A percentile compares a stretch with the other conserved stretches of the same genome.
phyloP scores from a whole-genome alignment of 1,140 invertebrate genomes.

The Babylonia areolata region DNA sequence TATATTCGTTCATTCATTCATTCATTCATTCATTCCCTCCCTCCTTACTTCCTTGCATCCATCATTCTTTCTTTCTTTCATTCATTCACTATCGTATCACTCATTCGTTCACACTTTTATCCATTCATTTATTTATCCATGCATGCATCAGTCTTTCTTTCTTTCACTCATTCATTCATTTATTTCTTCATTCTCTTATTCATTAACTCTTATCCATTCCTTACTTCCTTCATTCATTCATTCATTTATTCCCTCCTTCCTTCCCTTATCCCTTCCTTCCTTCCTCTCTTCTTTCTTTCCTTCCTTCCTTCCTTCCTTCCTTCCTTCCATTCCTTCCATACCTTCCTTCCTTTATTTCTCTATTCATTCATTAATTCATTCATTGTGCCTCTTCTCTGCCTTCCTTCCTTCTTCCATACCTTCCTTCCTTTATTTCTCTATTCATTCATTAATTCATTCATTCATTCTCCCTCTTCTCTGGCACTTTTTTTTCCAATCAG shows the following conservation, averaged over 20 bases:
- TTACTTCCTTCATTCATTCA: neutral
- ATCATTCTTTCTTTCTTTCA: neutral
- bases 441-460: too few species aligned
- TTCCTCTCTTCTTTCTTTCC: neutral
- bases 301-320: neutral
- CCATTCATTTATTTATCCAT: neutral
- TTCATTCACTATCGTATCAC: neutral
- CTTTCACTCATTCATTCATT: neutral
- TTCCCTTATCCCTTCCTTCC: too few species aligned
- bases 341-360: neutral
- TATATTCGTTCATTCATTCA: neutral
- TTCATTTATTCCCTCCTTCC: neutral
- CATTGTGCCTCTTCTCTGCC: neutral
- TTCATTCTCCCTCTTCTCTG: slow-evolving; percentile 20
- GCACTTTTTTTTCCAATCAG: neutral
- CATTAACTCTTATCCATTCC: neutral
- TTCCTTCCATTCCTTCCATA: neutral
- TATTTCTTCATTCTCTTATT: neutral
- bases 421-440: neutral
- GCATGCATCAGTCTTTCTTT: neutral
- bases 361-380: too few species aligned
- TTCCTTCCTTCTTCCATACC: neutral
- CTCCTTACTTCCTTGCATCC: neutral
- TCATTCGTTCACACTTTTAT: neutral
- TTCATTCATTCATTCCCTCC: neutral